Evolutionary conservation across 2,888 invertebrate genomes (phyloP), one percentile per base, ranked within the genome.

Genomic region (Gymnocheta viridis): DNA sequence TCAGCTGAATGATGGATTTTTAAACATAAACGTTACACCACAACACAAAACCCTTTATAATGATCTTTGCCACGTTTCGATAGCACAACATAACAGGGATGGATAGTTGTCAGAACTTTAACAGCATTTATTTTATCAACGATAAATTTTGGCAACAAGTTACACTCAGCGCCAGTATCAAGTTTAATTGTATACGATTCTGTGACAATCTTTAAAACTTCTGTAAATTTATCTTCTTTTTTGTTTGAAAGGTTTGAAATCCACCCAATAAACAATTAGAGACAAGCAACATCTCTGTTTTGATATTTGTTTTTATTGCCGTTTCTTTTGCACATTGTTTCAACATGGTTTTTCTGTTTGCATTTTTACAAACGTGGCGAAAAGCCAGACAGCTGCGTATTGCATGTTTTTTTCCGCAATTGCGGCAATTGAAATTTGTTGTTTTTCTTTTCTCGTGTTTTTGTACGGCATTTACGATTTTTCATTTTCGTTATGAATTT

Each of bases 311-410:
- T 19, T 51, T n/a, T 35, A 6, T 67, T 14, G 6, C 14, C 22
- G 14, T 67, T 22, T 2, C 10, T 10, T 41, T 41, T 69, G 22
- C 69, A 56, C 41, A 69, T 54, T 14, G 9, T 54, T 67, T 67
- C 67, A 51, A 6, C 51, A 9, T 51, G 67, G 7, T 67, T 51
- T 35, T 35, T 35, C n/a, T 24, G 19, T 35, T 51, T 49, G 35
- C 51, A 51, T 67, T 38, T 69, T 19, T 54, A 22, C 54, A 51
- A 2, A 38, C 10, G 38, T 69, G 51, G 4, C 51, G 35, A 24
- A 35, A 67, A 1, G 67, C 67, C 41, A 38, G 69, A 27, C 69
- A 69, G 12, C n/a, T 41, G 2, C 41, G 54, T 14, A 38, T n/a
- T 17, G 29, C 24, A 7, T 70, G 44, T 22, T 44, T 27, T 17